phyloP scores from a whole-genome alignment of 2,888 invertebrate species.

The Nephrocerus scutellatus region DNA sequence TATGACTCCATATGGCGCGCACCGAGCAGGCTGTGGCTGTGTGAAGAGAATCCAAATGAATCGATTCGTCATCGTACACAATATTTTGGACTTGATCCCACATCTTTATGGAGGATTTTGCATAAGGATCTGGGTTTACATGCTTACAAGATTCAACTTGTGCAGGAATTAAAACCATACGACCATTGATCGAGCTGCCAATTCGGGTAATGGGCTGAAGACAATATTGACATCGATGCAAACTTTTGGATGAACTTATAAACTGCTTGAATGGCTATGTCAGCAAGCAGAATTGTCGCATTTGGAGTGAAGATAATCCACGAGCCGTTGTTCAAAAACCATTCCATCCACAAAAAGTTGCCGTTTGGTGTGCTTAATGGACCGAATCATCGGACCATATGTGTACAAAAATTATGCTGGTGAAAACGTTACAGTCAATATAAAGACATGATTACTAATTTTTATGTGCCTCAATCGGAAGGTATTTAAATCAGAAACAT shows the following conservation, averaged over 20 bases:
- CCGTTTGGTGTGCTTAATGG: not conserved
- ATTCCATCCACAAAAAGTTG: not conserved
- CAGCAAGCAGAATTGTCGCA: not conserved
- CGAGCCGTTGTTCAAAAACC: not conserved
- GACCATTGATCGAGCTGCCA: too few species aligned
- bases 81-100: conserved; percentile 1
- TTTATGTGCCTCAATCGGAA: too few species aligned
- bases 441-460: too few species aligned
- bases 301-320: not conserved
- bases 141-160: too few species aligned
- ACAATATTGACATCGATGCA: too few species aligned
- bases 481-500: too few species aligned
- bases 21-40: too few species aligned
- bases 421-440: too few species aligned
- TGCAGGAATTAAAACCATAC: too few species aligned
- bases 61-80: conserved; percentile 4
- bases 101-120: conserved; percentile 6
- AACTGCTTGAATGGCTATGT: not conserved
- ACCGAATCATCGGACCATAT: not conserved
- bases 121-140: conserved; percentile 4
- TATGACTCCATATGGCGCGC: too few species aligned
- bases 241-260: too few species aligned
- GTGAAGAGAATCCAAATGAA: conserved; percentile 1
- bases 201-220: too few species aligned
- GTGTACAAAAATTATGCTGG: not conserved